Evolutionary conservation across 1,140 invertebrate species (phyloP).

Genomic region (Cephus cinctus): DNA sequence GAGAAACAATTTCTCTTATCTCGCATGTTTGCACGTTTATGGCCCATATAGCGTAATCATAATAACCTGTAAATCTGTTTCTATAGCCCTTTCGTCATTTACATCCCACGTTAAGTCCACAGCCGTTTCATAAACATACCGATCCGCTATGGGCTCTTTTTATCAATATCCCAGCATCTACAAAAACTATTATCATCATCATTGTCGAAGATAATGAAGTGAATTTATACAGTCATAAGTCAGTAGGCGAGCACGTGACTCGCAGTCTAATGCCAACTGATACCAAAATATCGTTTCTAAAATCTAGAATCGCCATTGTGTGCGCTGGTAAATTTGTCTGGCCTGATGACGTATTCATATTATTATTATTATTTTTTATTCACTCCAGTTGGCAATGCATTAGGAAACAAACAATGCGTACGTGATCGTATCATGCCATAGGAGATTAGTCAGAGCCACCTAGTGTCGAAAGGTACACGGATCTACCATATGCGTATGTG

Average conservation of each 20-base stretch:
- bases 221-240: no score
- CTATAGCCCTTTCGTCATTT: no score
- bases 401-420: constrained; percentile 8
- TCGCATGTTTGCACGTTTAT: no score
- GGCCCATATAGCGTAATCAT: no score
- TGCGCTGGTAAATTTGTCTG: background rate
- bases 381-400: background rate
- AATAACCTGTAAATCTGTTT: no score
- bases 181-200: no score
- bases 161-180: no score
- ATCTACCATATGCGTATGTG: background rate
- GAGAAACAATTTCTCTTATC: no score
- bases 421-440: constrained; percentile 11
- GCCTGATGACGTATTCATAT: background rate
- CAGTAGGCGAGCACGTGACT: background rate
- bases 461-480: background rate
- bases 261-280: background rate
- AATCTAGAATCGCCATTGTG: background rate
- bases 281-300: background rate
- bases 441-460: constrained; percentile 7
- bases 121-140: no score
- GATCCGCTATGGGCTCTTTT: no score
- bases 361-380: background rate
- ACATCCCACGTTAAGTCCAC: no score
- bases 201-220: no score